Evolutionary conservation across 2,888 invertebrate species (phyloP).

Genomic region (Calameuta pallipes): DNA sequence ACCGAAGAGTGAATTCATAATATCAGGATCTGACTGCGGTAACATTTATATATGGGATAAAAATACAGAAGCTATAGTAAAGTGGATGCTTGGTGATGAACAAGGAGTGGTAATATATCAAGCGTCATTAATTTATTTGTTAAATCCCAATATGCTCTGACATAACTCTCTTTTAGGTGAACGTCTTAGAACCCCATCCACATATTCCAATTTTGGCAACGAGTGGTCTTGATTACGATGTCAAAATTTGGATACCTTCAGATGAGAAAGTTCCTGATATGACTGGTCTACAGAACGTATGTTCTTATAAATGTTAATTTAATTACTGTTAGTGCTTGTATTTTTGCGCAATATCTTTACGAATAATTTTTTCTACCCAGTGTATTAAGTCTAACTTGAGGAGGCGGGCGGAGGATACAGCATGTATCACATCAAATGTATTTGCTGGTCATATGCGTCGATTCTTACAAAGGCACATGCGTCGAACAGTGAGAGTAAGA

Average conservation of each 20-base stretch:
- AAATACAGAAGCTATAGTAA: constrained; percentile 87
- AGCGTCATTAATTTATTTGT: constrained; percentile 6
- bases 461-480: constrained; percentile 67
- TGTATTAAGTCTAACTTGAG: constrained; percentile 38
- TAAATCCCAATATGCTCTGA: constrained; percentile 13
- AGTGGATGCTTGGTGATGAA: constrained; percentile 85
- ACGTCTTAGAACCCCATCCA: constrained; percentile 93
- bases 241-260: constrained; percentile 93
- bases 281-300: constrained; percentile 35
- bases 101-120: constrained; percentile 79
- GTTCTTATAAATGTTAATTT: constrained; percentile 1
- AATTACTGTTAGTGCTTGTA: background rate
- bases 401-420: constrained; percentile 27
- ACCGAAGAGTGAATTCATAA: constrained; percentile 87
- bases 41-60: constrained; percentile 92
- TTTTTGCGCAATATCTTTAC: background rate
- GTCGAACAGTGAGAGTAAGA: constrained; percentile 60
- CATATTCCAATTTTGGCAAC: constrained; percentile 88
- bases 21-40: constrained; percentile 95
- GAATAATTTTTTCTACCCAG: constrained; percentile 23
- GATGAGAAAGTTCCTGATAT: constrained; percentile 66
- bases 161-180: constrained; percentile 72
- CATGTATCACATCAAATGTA: constrained; percentile 45
- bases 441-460: constrained; percentile 69
- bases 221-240: constrained; percentile 90